Conservation (phyloP, 2,888 invertebrate genomes). For the Tachina grossa region DNA sequence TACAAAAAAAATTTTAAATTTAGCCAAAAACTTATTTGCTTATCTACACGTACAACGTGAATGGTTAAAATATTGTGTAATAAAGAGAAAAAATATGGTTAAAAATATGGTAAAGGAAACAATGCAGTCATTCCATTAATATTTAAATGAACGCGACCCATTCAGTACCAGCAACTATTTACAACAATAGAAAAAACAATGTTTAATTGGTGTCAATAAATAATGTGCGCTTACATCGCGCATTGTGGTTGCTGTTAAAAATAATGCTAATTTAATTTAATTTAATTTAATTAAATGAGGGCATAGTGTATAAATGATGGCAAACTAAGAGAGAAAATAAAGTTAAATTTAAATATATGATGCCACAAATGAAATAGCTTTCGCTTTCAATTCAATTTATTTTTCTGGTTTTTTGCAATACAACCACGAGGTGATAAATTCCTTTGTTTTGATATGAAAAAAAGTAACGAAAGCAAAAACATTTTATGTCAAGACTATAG, state of each 20-base stretch:
- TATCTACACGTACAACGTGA: constrained; percentile 59
- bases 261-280: constrained; percentile 59
- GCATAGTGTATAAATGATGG: constrained; percentile 40
- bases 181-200: constrained; percentile 32
- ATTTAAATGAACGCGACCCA: constrained; percentile 31
- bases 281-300: constrained; percentile 66
- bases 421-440: constrained; percentile 20
- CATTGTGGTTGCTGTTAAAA: constrained; percentile 22
- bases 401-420: constrained; percentile 41
- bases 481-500: background rate
- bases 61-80: constrained; percentile 60
- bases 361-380: constrained; percentile 43
- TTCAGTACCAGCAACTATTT: constrained; percentile 33
- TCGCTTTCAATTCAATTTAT: constrained; percentile 59
- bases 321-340: background rate
- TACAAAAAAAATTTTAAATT: constrained; percentile 23
- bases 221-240: constrained; percentile 36
- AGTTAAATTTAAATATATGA: constrained; percentile 33
- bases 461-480: constrained; percentile 46
- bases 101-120: constrained; percentile 24
- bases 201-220: constrained; percentile 60
- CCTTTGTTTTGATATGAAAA: constrained; percentile 14
- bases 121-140: constrained; percentile 46
- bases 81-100: constrained; percentile 27
- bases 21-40: constrained; percentile 47